Base-by-base conservation (phyloP, 2,113 vertebrate species). In the Lates calcarifer region DNA sequence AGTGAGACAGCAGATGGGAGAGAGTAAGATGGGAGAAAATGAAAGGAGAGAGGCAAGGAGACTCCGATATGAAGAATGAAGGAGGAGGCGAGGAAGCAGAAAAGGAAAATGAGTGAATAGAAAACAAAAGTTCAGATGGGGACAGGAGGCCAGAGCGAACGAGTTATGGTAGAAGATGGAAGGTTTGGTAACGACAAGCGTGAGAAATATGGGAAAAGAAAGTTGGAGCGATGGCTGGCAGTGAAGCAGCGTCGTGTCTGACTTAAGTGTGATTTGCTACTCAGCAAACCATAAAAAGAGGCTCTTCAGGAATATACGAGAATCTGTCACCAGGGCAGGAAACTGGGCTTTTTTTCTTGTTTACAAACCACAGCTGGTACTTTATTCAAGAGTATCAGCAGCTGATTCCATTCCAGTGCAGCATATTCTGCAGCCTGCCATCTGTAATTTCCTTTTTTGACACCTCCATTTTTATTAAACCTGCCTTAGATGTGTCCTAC, bases 241-340 rank as follows among this genome's bases (percentile, higher is more conserved):
- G 68, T 26, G 69, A 72, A 45, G 56, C 26, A n/a, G 63, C 29
- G 1, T 64, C 22, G 4, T 63, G 69, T 86, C 75, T 79, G 80
- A 78, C 77, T 69, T 77, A 8, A 81, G 33, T 78, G 81, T 83
- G 73, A 89, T 84, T 82, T 89, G 77, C 88, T 90, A 55, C 84
- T 81, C 72, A 78, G 74, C 56, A 68, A 73, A 81, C 63, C 77
- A 75, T 87, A 77, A 82, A 87, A 74, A 80, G 43, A 35, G 11
- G 11, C 68, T 47, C 64, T 82, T 57, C 56, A 81, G 37, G 17
- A 79, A 81, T 58, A 71, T 68, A 77, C 0, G 41, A 74, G 76
- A 26, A 71, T 77, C 74, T 72, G 74, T 82, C 82, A 73, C 24
- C 64, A 22, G 31, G 43, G 58, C 31, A 76, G 47, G 75, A 57